Evolutionary conservation across 2,113 vertebrate species (phyloP).

Genomic region (Calidris pugnax): DNA sequence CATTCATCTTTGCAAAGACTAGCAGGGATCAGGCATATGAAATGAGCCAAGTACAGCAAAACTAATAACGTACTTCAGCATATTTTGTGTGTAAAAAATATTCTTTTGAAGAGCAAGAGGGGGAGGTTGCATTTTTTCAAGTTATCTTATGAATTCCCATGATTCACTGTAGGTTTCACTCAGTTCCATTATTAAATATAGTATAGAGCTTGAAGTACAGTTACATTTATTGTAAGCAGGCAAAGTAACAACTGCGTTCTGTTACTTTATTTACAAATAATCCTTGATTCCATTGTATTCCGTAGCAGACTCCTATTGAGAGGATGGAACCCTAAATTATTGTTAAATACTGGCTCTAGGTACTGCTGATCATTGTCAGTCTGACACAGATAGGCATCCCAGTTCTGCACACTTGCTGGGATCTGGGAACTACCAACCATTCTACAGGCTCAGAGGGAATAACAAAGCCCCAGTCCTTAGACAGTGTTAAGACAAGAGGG

Average conservation of each 20-base stretch:
- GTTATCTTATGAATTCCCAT: background rate
- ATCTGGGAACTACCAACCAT: background rate
- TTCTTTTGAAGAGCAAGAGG: background rate
- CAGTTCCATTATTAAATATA: background rate
- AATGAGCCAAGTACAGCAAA: background rate
- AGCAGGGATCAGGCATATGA: background rate
- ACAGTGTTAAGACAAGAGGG: background rate
- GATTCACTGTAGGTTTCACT: background rate
- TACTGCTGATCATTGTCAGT: background rate
- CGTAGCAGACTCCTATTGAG: background rate
- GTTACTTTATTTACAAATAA: conserved; percentile 18
- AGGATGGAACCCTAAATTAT: background rate
- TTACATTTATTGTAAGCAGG: background rate
- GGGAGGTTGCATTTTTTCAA: background rate
- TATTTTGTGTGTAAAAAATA: background rate
- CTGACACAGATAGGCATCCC: background rate
- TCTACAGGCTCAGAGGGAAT: background rate
- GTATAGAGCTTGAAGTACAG: background rate
- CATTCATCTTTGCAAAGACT: background rate
- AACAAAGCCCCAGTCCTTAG: background rate
- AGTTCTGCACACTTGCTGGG: background rate
- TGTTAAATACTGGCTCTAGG: background rate
- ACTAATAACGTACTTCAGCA: background rate
- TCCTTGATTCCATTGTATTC: background rate
- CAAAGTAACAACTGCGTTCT: background rate